A percentile compares a stretch with the other conserved stretches of the same genome.
Conservation (phyloP, 2,888 invertebrate species). For the Thereva nobilitata region DNA sequence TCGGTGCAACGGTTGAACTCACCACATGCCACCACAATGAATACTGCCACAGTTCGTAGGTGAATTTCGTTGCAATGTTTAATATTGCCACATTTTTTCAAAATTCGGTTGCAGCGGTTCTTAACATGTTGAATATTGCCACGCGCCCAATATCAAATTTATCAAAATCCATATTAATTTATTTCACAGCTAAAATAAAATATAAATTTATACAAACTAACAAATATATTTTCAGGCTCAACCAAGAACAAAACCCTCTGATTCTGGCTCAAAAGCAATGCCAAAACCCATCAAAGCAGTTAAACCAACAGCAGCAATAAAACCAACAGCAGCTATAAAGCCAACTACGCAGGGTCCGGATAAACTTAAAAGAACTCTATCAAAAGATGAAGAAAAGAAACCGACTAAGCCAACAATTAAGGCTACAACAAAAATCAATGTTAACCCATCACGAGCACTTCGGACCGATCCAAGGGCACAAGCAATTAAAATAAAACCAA, state of each 20-base stretch:
- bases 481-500: conserved; percentile 38
- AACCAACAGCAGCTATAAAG: background rate
- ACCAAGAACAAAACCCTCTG: background rate
- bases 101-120: too few relatives aligned
- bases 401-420: conserved; percentile 2
- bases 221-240: conserved; percentile 9
- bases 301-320: background rate
- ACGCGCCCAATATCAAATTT: too few relatives aligned
- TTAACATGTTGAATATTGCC: too few relatives aligned
- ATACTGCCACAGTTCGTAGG: too few relatives aligned
- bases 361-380: background rate
- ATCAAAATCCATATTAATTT: too few relatives aligned
- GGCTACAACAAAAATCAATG: conserved; percentile 4
- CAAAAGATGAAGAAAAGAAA: conserved; percentile 15
- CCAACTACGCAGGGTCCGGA: too few relatives aligned
- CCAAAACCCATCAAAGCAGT: conserved; percentile 5
- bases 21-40: too few relatives aligned
- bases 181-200: too few relatives aligned
- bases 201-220: too few relatives aligned
- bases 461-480: background rate
- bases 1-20: too few relatives aligned
- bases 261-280: background rate
- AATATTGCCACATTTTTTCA: too few relatives aligned
- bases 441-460: background rate
- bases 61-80: too few relatives aligned